Evolutionary conservation across 2,888 invertebrate genomes (phyloP), one percentile per base, ranked within the genome.

Genomic region (Cancer borealis): DNA sequence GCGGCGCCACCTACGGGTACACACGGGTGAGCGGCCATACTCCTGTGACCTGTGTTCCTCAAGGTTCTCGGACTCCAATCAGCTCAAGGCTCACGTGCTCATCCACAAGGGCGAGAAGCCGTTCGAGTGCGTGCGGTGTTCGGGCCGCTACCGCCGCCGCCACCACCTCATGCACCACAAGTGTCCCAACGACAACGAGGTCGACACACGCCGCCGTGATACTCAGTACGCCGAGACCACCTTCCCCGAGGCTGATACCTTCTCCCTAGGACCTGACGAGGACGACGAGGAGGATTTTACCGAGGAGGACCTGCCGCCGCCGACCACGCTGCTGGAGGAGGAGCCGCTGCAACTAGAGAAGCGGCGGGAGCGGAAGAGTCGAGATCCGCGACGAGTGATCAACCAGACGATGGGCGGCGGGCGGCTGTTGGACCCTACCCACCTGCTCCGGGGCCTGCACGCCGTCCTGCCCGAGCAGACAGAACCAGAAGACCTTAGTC

Each of bases 41-140:
- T 92, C 98, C 17, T 99, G 99, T 96, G 98, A 98, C 96, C 97
- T 98, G 95, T 99, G 99, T 96, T 97, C 98, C 10, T 98, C 98
- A 73, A 98, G 98, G 96, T 99, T 99, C 97, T 98, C 98, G 95
- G 99, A 99, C 96, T 98, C 98, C 8, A 99, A 99, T 96, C 99
- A 99, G 96, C 97, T 99, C 93, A 99, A 99, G 97, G 98, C 98
- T 6, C 99, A 99, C 96, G 97, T 98, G 96, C 97, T 99, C 96
- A 98, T 98, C 93, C 99, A 99, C 97, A 98, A 98, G 96, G 98
- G 98, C 73, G 98, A 98, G 96, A 98, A 98, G 96, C 98, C 98
- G 0, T 99, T 98, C 96, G 97, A 97, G 92, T 99, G 99, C 96
- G 97, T 97, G 10, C 97, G 98, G 30, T 99, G 99, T 96, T 98